Evolutionary conservation across 2,113 vertebrate species (phyloP).

Genomic region (Nestor notabilis): DNA sequence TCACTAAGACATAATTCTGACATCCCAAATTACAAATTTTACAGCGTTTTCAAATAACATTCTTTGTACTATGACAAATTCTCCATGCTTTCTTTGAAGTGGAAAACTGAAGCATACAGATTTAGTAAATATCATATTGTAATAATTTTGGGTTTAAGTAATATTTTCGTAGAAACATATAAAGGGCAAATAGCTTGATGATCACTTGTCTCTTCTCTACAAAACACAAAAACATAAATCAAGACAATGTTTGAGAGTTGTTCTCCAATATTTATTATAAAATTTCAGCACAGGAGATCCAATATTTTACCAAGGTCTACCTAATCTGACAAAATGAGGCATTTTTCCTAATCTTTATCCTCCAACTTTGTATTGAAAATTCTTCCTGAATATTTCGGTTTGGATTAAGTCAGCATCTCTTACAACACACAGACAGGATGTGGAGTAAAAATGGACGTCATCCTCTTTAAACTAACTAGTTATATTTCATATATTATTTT

Average conservation of each 20-base stretch:
- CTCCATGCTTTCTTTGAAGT: background rate
- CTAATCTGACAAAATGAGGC: background rate
- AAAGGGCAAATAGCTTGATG: background rate
- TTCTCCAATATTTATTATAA: background rate
- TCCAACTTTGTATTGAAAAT: background rate
- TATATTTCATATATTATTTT: background rate
- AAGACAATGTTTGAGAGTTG: background rate
- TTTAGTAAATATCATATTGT: background rate
- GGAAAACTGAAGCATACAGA: background rate
- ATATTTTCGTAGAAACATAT: background rate
- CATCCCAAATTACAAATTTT: background rate
- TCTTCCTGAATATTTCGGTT: background rate
- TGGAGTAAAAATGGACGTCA: background rate
- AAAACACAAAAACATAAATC: background rate
- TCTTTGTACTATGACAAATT: background rate
- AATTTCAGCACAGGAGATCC: background rate
- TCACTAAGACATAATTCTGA: background rate
- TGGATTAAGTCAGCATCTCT: background rate
- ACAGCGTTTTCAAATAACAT: background rate
- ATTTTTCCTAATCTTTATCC: background rate
- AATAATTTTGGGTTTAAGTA: background rate
- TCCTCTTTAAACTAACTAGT: background rate
- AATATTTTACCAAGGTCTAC: background rate
- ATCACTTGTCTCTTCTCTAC: background rate
- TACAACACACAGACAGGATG: background rate